Base-by-base conservation (phyloP, 2,797 vertebrate species). In the Halcyon leucocephala region DNA sequence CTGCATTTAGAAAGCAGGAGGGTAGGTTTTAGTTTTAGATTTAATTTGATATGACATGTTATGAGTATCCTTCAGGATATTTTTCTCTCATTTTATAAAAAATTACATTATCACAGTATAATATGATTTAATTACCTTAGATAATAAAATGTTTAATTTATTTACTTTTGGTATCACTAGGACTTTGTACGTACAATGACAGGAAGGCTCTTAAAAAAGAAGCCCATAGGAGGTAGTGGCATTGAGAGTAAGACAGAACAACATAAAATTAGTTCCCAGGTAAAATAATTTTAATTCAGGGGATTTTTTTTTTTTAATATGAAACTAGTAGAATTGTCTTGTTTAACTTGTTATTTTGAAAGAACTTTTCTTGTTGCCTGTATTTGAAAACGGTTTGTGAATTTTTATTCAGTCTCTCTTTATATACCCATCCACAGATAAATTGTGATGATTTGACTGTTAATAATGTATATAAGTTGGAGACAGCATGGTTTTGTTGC, bases 361-460 rank as follows among this genome's bases (percentile, higher is more conserved):
- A 64, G 65, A 46, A 49, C 18, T 46, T 74, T 54, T 79, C 28
- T 86, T 90, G 71, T 82, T 95, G 42, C 57, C 91, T 37, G 80
- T 74, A 57, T 94, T 55, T 72, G 74, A 85, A 95, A 93, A 82
- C 37, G 35, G 18, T 55, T 81, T 57, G 67, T 95, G 77, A 82
- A 58, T 91, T 83, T 94, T 69, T 35, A 72, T 74, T 65, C 61
- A 12, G 7, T 37, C 20, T 79, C 18, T n/a, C 48, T 58, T 80
- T 39, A 52, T 67, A 26, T 7, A 48, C 44, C n/a, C 19, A 31
- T 80, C 17, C 70, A 65, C 64, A 95, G 83, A 62, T 41, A 89
- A 76, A 86, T 89, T 74, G 39, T 60, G 72, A 85, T 91, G 76
- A 91, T 91, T 94, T 62, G 88, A 28, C 66, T 90, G 39, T 84